phyloP scores from a whole-genome alignment of 2,888 invertebrate species.

The Campaea margaritaria region DNA sequence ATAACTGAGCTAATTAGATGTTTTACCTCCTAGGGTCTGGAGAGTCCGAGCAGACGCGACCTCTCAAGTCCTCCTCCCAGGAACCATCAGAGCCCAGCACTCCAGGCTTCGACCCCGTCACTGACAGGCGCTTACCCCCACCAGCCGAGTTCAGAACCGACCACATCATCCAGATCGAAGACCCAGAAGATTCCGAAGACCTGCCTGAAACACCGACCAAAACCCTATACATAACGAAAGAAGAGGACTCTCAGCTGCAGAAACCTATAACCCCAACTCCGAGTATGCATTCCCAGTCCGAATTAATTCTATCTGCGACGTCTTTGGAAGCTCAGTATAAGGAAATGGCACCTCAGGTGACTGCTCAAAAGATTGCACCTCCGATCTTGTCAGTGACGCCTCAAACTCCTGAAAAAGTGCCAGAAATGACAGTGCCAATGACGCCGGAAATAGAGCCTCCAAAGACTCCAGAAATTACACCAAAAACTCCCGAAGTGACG shows the following conservation, averaged over 20 bases:
- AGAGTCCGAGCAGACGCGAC: conserved; percentile 64
- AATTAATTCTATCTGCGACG: conserved; percentile 74
- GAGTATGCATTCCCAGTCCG: conserved; percentile 55
- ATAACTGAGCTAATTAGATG: too few relatives aligned
- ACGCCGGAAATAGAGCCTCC: not conserved
- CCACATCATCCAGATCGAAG: conserved; percentile 61
- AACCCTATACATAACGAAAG: conserved; percentile 67
- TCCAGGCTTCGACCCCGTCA: conserved; percentile 57
- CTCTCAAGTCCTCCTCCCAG: conserved; percentile 64
- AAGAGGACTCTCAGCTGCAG: conserved; percentile 66
- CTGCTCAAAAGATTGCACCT: not conserved
- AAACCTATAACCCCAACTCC: conserved; percentile 74
- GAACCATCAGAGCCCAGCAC: conserved; percentile 67
- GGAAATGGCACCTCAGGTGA: conserved; percentile 40
- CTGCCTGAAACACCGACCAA: conserved; percentile 63
- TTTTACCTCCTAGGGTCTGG: conserved; percentile 54
- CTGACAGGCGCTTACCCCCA: conserved; percentile 54
- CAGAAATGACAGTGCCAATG: too few relatives aligned
- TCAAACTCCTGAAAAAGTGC: not conserved
- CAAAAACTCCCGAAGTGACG: not conserved
- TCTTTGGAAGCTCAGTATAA: conserved; percentile 64
- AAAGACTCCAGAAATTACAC: not conserved
- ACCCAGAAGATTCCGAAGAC: conserved; percentile 58
- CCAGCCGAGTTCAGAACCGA: conserved; percentile 61
- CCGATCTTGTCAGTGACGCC: not conserved